Conservation (phyloP, 2,797 vertebrate genomes). For the Merluccius polli region DNA sequence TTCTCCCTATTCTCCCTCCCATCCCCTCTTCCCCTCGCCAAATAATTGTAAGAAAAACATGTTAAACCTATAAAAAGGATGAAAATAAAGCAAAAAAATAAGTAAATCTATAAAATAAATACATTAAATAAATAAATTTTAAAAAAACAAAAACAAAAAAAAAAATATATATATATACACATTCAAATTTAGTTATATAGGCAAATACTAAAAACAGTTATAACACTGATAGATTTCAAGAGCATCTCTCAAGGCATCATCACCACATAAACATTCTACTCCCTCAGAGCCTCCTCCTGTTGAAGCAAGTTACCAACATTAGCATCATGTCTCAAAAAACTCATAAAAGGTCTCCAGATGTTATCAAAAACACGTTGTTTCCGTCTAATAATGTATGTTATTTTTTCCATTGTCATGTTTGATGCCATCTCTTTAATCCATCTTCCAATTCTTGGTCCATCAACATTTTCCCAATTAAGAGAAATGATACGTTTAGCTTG, state of each 20-base stretch:
- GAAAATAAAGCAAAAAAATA: too few relatives aligned
- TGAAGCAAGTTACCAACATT: conserved; percentile 11
- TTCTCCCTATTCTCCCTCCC: background rate
- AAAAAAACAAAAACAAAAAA: background rate
- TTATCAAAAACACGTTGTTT: too few relatives aligned
- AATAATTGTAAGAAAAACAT: background rate
- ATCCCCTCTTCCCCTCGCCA: background rate
- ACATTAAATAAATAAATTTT: background rate
- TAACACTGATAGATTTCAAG: background rate
- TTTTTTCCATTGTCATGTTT: too few relatives aligned
- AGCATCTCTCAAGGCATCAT: background rate
- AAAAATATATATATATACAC: background rate
- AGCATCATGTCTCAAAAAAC: too few relatives aligned
- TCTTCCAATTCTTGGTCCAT: too few relatives aligned
- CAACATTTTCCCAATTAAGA: too few relatives aligned
- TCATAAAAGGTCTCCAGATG: too few relatives aligned
- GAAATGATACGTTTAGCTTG: too few relatives aligned
- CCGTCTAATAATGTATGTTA: too few relatives aligned
- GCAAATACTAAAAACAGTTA: background rate
- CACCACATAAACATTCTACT: background rate
- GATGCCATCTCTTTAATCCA: too few relatives aligned
- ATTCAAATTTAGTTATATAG: too few relatives aligned
- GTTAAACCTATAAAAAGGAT: background rate
- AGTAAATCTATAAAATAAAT: background rate
- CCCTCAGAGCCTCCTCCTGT: background rate